Evolutionary conservation across 1,140 invertebrate species (phyloP).

Genomic region (Acromyrmex heyeri): DNA sequence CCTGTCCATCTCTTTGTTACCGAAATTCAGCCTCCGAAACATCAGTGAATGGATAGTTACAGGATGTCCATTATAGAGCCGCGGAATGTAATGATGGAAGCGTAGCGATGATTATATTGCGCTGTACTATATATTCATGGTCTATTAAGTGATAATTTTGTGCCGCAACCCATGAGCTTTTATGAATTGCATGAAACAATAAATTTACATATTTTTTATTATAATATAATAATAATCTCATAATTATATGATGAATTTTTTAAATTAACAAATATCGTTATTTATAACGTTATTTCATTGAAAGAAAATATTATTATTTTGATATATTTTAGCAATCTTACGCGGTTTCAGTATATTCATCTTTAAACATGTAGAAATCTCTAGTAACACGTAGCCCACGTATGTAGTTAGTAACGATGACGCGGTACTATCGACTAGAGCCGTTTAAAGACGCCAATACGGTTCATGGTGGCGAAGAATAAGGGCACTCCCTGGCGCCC

Average conservation of each 20-base stretch:
- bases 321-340: conserved; percentile 36
- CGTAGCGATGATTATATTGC: conserved; percentile 44
- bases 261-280: conserved; percentile 31
- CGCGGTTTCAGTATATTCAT: conserved; percentile 23
- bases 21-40: conserved; percentile 57
- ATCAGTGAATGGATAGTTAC: conserved; percentile 59
- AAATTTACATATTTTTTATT: conserved; percentile 37
- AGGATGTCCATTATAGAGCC: conserved; percentile 58
- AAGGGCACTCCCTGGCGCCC: conserved; percentile 60
- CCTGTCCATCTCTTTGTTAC: conserved; percentile 62
- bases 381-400: conserved; percentile 44
- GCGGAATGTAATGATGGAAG: conserved; percentile 58
- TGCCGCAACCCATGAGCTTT: neutral
- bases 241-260: conserved; percentile 12
- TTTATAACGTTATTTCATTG: neutral
- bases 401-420: conserved; percentile 68
- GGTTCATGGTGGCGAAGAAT: conserved; percentile 70
- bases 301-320: conserved; percentile 21
- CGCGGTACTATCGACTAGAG: conserved; percentile 67
- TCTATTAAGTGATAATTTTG: conserved; percentile 47
- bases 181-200: conserved; percentile 30
- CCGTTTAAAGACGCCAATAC: conserved; percentile 70
- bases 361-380: conserved; percentile 56
- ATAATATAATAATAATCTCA: neutral
- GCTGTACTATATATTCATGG: neutral